Percentiles rank a stretch among this genome's conserved stretches.
Evolutionary conservation across 2,797 vertebrate genomes (phyloP).

Genomic region (Acrossocheilus fasciatus): DNA sequence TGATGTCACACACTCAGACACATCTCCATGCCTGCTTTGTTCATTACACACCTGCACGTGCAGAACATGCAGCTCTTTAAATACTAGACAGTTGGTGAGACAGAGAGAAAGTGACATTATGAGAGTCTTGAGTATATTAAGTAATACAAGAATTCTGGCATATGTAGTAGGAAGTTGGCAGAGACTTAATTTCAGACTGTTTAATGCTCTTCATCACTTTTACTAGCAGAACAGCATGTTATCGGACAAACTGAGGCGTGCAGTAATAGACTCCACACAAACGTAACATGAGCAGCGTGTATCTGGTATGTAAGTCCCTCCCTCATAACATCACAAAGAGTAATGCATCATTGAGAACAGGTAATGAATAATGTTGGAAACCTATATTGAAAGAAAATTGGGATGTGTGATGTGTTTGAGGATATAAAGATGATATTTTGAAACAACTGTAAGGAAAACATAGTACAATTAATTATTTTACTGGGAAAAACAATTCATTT

Average conservation of each 20-base stretch:
- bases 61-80: constrained; percentile 11
- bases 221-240: not conserved
- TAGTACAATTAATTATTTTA: too few species aligned
- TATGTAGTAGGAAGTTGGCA: not conserved
- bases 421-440: not conserved
- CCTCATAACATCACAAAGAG: constrained; percentile 61
- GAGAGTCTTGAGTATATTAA: not conserved
- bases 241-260: not conserved
- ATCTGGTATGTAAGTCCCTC: constrained; percentile 46
- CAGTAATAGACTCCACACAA: constrained; percentile 42
- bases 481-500: too few species aligned
- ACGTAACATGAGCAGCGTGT: constrained; percentile 44
- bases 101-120: not conserved
- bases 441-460: not conserved
- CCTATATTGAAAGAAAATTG: constrained; percentile 62
- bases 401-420: not conserved
- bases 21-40: constrained; percentile 15
- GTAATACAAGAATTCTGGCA: constrained; percentile 1
- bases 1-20: constrained; percentile 31
- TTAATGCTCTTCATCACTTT: constrained; percentile 10
- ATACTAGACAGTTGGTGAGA: constrained; percentile 10
- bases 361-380: constrained; percentile 69
- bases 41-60: constrained; percentile 23
- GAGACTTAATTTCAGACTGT: not conserved
- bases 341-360: constrained; percentile 70